Base-by-base conservation (phyloP, 2,888 invertebrate genomes). In the Cecidostiba fungosa region DNA sequence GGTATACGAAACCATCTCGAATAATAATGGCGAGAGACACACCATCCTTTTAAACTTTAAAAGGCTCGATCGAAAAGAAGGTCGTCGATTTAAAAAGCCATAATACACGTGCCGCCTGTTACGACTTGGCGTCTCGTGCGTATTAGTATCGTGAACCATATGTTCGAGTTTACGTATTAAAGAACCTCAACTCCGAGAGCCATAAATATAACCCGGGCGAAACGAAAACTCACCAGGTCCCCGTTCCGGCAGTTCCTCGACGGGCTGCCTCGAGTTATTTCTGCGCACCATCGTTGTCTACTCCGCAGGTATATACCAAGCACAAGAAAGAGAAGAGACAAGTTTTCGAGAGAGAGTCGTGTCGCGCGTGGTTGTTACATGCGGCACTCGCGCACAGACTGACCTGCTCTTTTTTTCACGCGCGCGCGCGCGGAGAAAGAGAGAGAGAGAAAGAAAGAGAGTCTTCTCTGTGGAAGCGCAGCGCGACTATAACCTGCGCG, bases 171-270 rank as follows among this genome's bases (percentile, higher is more conserved):
- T 14, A 16, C 77, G 59, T 36, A n/a, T 47, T 32, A 50, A 23
- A 29, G 23, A 16, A 16, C 12, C 29, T 29, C 62, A 76, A 3
- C 62, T n/a, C 12, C 23, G 10, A 23, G 12, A 26, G 10, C 14
- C 66, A 10, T 26, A 23, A 23, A 66, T 29, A 19, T 19, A 59
- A 5, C 54, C 2, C 23, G 54, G 8, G 54, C 54, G 54, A 4
- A 1, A 6, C n/a, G 36, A 3, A 77, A 77, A 93, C 94, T 94
- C 94, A 95, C 95, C 95, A 88, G 95, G 94, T 89, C 94, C 94
- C 86, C 94, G 91, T 89, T 94, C 94, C 14, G 94, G 94, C 66
- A 94, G 90, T 59, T 92, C 92, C 87, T 93, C 92, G 32, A 77
- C 77, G 50, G 90, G 88, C 81, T 92, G 91, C 84, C 90, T 91